These are phyloP conservation scores for Microtus pennsylvanicus DNA, from an alignment of 2,113 vertebrate genomes.

Conservation along the genomic window DNA sequence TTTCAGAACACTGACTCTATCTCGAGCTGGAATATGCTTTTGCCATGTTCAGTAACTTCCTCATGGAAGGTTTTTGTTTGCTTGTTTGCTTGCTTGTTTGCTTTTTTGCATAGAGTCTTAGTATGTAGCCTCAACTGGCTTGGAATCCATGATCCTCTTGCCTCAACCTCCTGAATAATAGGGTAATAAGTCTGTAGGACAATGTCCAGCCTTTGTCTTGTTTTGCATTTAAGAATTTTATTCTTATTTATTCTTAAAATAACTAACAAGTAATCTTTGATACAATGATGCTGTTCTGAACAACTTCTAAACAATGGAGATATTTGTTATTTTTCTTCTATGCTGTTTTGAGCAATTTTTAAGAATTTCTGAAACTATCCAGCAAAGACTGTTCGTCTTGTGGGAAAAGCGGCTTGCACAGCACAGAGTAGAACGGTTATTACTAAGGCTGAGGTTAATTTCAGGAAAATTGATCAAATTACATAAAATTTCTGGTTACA, in stretches of 20 bases:
- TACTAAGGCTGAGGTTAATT: too few relatives aligned
- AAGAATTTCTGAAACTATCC: slow-evolving; percentile 8
- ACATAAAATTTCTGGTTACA: background rate
- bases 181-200: background rate
- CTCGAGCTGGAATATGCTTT: background rate
- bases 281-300: background rate
- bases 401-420: background rate
- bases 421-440: background rate
- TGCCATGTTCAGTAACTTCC: background rate
- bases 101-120: background rate
- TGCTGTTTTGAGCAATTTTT: background rate
- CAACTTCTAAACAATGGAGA: background rate
- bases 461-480: background rate
- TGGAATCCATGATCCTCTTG: background rate
- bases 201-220: background rate
- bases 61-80: background rate
- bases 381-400: background rate
- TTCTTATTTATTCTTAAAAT: background rate
- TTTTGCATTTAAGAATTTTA: background rate
- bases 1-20: background rate
- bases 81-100: background rate
- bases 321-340: background rate
- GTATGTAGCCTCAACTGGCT: background rate
- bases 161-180: background rate
- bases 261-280: background rate